Conservation (phyloP, 2,113 vertebrate genomes). For the Hyperopisus bebe region DNA sequence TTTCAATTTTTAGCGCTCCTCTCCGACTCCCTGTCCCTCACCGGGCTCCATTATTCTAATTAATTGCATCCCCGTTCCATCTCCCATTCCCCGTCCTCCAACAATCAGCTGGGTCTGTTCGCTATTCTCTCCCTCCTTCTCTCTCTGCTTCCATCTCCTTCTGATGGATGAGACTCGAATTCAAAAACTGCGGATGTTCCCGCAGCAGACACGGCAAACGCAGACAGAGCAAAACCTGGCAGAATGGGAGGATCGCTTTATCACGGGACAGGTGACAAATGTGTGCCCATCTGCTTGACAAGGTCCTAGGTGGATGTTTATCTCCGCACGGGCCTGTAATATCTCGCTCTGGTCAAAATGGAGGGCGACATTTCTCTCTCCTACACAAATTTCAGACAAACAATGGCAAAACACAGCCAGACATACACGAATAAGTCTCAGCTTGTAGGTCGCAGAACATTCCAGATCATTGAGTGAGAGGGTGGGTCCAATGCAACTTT, state of each 20-base stretch:
- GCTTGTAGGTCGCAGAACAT: conserved; percentile 13
- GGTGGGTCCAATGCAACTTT: neutral
- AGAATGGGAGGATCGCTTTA: neutral
- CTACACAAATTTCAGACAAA: neutral
- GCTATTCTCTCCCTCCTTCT: neutral
- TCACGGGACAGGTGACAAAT: neutral
- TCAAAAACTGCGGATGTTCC: neutral
- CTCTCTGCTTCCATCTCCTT: neutral
- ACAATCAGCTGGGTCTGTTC: neutral
- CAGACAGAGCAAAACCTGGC: neutral
- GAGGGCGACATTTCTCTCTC: neutral
- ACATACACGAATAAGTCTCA: neutral
- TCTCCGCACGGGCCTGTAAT: neutral
- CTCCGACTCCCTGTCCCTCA: neutral
- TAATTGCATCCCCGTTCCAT: neutral
- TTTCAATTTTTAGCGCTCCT: neutral
- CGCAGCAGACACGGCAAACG: neutral
- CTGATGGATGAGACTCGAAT: neutral
- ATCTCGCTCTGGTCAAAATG: neutral
- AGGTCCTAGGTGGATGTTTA: neutral
- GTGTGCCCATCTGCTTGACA: neutral
- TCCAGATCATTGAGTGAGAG: neutral
- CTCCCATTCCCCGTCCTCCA: neutral
- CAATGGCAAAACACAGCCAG: neutral
- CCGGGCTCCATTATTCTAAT: neutral